A percentile compares a stretch with the other conserved stretches of the same genome.
Evolutionary conservation across 1,140 invertebrate genomes (phyloP).

Genomic region (Acromyrmex heyeri): DNA sequence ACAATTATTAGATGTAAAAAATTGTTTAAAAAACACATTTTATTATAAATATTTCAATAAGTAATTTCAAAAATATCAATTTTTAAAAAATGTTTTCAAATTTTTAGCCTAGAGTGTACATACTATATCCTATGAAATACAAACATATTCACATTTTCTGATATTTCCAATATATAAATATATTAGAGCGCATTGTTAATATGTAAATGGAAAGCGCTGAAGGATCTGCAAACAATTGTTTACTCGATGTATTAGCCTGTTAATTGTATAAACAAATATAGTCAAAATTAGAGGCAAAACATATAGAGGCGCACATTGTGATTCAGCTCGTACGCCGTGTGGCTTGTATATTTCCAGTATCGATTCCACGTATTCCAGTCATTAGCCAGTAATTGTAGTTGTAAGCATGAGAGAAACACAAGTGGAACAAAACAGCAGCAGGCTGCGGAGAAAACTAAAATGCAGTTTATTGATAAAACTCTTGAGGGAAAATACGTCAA

Average conservation of each 20-base stretch:
- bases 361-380: conserved; percentile 68
- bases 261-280: conserved; percentile 41
- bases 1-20: too few species aligned
- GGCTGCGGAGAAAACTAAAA: conserved; percentile 26
- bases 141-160: not conserved
- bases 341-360: conserved; percentile 49
- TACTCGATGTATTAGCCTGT: conserved; percentile 34
- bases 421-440: conserved; percentile 47
- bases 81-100: too few species aligned
- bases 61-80: too few species aligned
- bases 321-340: conserved; percentile 21
- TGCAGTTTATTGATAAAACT: conserved; percentile 32
- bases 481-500: conserved; percentile 43
- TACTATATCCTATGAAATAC: too few species aligned
- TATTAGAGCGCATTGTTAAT: not conserved
- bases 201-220: not conserved
- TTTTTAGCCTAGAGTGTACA: too few species aligned
- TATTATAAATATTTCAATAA: too few species aligned
- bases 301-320: conserved; percentile 47
- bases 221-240: not conserved
- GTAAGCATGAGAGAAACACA: conserved; percentile 48
- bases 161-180: not conserved
- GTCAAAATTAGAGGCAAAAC: conserved; percentile 54
- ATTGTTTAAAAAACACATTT: too few species aligned
- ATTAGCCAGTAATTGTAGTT: conserved; percentile 61